These are phyloP conservation scores for Pogoniulus pusillus DNA, from an alignment of 2,797 vertebrate species.

Conservation along the genomic window DNA sequence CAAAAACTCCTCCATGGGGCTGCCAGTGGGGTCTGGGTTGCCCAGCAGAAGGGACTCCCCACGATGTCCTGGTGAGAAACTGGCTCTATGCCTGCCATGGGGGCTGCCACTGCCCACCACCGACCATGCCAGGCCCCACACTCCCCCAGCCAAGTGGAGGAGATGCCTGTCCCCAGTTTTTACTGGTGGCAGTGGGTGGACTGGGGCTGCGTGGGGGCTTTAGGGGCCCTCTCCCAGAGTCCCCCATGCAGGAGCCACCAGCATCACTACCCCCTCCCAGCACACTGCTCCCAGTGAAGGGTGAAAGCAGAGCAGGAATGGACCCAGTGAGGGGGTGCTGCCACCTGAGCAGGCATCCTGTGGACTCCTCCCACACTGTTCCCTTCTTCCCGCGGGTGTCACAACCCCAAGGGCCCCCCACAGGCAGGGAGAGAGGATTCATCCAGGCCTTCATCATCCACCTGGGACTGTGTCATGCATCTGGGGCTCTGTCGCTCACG, in stretches of 20 bases:
- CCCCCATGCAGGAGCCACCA: not conserved
- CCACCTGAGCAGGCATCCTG: not conserved
- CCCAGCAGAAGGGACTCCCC: not conserved
- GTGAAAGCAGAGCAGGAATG: not conserved
- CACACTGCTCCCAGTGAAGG: accelerated
- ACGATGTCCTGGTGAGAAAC: not conserved
- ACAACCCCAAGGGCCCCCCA: accelerated
- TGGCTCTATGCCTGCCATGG: not conserved
- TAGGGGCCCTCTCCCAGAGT: not conserved
- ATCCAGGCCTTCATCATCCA: too few relatives aligned
- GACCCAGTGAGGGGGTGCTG: too few relatives aligned
- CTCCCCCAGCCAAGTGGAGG: too few relatives aligned
- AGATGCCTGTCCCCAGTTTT: too few relatives aligned
- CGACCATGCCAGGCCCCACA: accelerated
- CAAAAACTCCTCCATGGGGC: accelerated
- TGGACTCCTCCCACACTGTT: not conserved
- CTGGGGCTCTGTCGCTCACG: not conserved
- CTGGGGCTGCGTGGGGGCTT: not conserved
- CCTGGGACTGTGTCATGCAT: too few relatives aligned
- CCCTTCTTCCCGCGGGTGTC: not conserved
- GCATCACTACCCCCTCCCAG: not conserved
- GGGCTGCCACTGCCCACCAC: not conserved
- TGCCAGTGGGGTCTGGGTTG: not conserved
- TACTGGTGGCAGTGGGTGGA: not conserved
- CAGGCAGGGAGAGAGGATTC: accelerated